Conservation (phyloP, 2,113 vertebrate species). For the Oxyura jamaicensis region DNA sequence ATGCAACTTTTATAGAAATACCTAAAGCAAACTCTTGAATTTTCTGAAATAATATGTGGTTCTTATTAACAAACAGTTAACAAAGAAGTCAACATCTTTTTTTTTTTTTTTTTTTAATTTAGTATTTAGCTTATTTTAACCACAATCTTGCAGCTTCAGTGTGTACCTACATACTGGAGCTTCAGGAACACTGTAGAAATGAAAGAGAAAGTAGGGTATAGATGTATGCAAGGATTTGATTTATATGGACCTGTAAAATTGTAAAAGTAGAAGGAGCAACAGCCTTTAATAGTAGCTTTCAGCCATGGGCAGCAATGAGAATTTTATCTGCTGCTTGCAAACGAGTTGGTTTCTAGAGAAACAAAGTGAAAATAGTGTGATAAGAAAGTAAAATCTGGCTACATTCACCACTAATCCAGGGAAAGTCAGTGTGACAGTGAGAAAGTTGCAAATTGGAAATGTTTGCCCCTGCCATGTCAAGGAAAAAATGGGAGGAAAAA, state of each 20-base stretch:
- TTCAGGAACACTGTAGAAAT: background rate
- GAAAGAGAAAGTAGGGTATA: background rate
- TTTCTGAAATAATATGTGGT: background rate
- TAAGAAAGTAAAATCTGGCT: background rate
- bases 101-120: background rate
- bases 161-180: background rate
- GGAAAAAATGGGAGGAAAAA: background rate
- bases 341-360: background rate
- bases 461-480: background rate
- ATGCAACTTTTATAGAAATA: background rate
- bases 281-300: background rate
- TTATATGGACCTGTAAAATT: background rate
- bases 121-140: background rate
- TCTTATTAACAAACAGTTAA: background rate
- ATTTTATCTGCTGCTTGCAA: background rate
- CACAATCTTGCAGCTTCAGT: background rate
- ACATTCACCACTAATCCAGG: background rate
- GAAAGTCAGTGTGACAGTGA: background rate
- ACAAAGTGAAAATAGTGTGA: background rate
- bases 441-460: background rate
- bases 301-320: background rate
- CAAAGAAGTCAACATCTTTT: background rate
- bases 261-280: background rate
- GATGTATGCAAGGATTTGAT: background rate
- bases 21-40: background rate